Percentiles rank a stretch among this genome's conserved stretches.
phyloP scores from a whole-genome alignment of 2,797 vertebrate genomes.

The Hozukius guyotensis region DNA sequence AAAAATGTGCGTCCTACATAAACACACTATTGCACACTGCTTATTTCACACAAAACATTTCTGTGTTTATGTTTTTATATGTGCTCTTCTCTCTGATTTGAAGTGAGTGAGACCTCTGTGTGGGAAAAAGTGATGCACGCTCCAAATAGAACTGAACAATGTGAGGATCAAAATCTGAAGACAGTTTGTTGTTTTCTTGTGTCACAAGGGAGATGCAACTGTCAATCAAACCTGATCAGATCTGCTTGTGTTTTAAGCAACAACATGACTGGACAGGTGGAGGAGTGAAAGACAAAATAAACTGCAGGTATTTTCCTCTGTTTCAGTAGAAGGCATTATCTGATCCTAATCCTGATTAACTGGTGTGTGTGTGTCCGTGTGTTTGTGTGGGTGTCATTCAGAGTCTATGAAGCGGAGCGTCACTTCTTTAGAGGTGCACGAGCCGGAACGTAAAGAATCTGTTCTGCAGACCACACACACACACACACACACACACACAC shows the following conservation, averaged over 20 bases:
- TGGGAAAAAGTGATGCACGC: not conserved
- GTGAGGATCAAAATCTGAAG: not conserved
- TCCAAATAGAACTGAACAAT: not conserved
- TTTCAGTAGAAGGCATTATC: slow-evolving; percentile 7
- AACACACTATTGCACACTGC: not conserved
- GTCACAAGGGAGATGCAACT: not conserved
- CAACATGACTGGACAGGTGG: slow-evolving; percentile 27
- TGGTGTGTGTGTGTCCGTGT: slow-evolving; percentile 5
- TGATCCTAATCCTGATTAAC: slow-evolving; percentile 40
- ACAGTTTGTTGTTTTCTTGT: not conserved
- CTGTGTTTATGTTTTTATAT: not conserved
- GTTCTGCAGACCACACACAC: slow-evolving; percentile 24
- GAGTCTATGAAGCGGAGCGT: slow-evolving; percentile 39
- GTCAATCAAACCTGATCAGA: not conserved
- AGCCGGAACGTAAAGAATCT: not conserved
- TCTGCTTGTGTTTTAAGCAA: not conserved
- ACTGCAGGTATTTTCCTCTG: slow-evolving; percentile 22
- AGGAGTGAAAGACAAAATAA: not conserved
- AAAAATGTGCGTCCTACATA: too few relatives aligned
- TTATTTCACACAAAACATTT: not conserved
- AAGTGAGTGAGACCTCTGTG: not conserved
- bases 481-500: slow-evolving; percentile 26
- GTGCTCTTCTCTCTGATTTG: not conserved
- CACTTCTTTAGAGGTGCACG: slow-evolving; percentile 15
- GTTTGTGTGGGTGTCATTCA: slow-evolving; percentile 35